Base-by-base conservation (phyloP, 2,113 vertebrate genomes). In the Sinocyclocheilus rhinocerous region DNA sequence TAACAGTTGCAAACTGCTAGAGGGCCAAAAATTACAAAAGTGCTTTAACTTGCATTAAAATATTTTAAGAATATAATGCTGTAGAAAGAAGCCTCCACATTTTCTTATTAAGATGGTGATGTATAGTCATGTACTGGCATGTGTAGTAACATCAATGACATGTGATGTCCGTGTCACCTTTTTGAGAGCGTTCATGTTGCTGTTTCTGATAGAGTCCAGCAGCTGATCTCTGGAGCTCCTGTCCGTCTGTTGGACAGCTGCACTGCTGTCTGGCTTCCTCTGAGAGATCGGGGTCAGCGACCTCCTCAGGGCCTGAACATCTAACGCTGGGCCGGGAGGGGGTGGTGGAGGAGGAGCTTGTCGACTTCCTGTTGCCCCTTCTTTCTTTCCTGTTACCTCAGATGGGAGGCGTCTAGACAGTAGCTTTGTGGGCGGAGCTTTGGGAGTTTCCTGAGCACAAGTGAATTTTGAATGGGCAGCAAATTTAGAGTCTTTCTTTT, bases 191-290 rank as follows among this genome's bases (percentile, higher is more conserved):
- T 95, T 96, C 86, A 95, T 89, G 89, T 93, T 96, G 93, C 92
- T 96, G 91, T 94, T 94, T 81, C 96, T 95, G 90, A 97, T 97
- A 84, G 96, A 96, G 0, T 94, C 95, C 91, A 97, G 89, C 4
- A 97, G 94, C 91, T 97, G 95, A 92, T 97, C 96, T 39, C 96
- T 94, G 0, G 95, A 95, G 89, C 95, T 97, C 90, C 95, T 96
- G 91, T 96, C 96, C 87, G 93, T 93, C 4, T 86, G 76, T 0
- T 92, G 95, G 76, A 93, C 91, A 0, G 36, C 91, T 39, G 55
- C 13, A 87, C 92, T 92, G 81, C 95, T 94, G 22, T 95, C 96
- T 92, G 96, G 50, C 86, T 95, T 97, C 90, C 96, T 95, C 87
- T 96, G 95, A 0, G 95, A 95, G 72, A 95, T 95, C 0, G 96